Conservation (phyloP, 37 sponge, comb jelly and placozoan species). For the Lycopodina hypogea region DNA sequence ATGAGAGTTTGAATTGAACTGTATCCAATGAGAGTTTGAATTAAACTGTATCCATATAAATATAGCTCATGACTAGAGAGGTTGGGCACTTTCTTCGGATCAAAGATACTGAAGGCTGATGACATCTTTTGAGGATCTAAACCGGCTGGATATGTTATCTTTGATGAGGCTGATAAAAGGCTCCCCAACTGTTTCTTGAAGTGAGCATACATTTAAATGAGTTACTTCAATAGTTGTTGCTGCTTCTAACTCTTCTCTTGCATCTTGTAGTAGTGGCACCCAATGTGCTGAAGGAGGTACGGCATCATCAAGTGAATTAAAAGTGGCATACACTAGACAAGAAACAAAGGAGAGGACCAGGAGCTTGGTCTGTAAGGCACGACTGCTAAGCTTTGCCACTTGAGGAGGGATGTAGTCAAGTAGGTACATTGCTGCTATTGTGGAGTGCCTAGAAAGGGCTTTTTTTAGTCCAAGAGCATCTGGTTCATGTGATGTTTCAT, state of each 20-base stretch:
- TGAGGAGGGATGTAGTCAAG: slow-evolving; percentile 56
- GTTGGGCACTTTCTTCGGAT: slow-evolving; percentile 8
- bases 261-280: no score
- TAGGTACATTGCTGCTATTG: slow-evolving; percentile 51
- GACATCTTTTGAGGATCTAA: slow-evolving; percentile 9
- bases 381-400: slow-evolving; percentile 59
- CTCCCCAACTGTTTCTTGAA: no score
- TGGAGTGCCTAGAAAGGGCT: slow-evolving; percentile 47
- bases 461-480: slow-evolving; percentile 58
- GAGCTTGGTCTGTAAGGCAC: slow-evolving; percentile 14
- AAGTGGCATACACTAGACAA: no score
- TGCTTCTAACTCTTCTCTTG: no score
- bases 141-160: neutral
- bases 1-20: no score
- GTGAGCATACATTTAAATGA: no score
- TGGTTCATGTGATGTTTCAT: slow-evolving; percentile 55
- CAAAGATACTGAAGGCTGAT: slow-evolving; percentile 13
- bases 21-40: neutral
- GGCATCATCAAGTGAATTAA: no score
- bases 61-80: neutral
- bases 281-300: no score
- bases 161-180: no score
- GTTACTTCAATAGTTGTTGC: no score
- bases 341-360: no score
- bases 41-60: neutral